Conservation (phyloP, 2,888 invertebrate genomes). For the Zaprionus lineosus region DNA sequence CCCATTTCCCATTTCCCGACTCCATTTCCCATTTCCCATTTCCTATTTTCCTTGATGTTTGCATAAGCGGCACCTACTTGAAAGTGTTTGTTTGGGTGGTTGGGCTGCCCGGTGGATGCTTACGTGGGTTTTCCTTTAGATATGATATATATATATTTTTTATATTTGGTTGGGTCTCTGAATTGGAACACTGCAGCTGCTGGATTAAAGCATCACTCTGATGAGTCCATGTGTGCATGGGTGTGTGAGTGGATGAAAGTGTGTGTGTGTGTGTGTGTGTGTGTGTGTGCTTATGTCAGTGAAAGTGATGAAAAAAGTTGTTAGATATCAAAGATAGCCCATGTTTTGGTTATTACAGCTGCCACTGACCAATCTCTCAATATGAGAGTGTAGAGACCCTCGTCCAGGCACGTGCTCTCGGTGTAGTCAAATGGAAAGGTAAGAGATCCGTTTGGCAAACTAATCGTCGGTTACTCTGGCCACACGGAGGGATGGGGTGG, state of each 20-base stretch:
- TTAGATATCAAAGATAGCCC: constrained; percentile 40
- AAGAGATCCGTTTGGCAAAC: constrained; percentile 62
- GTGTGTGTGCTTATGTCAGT: no score
- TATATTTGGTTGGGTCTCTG: constrained; percentile 13
- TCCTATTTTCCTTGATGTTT: constrained; percentile 49
- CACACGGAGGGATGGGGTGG: no score
- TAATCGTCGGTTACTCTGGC: no score
- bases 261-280: background rate
- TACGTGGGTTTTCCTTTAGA: constrained; percentile 8
- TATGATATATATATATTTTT: constrained; percentile 1
- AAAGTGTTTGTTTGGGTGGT: constrained; percentile 53
- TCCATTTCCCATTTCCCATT: constrained; percentile 27
- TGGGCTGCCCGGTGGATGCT: constrained; percentile 33
- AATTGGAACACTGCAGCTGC: constrained; percentile 42
- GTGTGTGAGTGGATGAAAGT: constrained; percentile 1
- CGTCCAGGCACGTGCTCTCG: constrained; percentile 10
- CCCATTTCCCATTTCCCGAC: constrained; percentile 12
- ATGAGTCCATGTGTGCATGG: constrained; percentile 34
- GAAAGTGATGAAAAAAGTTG: constrained; percentile 70
- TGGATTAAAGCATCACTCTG: constrained; percentile 50
- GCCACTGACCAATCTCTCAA: constrained; percentile 41
- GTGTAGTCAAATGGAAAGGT: constrained; percentile 52
- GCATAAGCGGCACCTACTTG: constrained; percentile 72
- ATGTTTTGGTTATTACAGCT: constrained; percentile 73
- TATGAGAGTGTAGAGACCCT: background rate